Percentiles rank a stretch among this genome's conserved stretches.
phyloP scores from a whole-genome alignment of 2,797 vertebrate species.

The Meda fulgida region DNA sequence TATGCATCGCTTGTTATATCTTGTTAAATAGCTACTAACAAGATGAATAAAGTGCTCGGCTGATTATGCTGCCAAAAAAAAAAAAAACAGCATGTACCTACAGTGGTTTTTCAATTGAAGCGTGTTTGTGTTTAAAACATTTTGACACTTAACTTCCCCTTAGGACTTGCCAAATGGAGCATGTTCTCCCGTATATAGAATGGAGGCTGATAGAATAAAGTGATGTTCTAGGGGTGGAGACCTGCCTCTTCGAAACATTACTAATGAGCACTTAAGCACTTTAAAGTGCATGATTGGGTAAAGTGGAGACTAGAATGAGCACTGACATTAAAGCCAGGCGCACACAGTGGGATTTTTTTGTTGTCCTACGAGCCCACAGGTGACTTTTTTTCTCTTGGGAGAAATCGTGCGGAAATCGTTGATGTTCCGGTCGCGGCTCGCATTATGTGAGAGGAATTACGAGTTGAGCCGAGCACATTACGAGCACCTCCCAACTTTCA shows the following conservation, averaged over 20 bases:
- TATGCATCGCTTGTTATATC: slow-evolving; percentile 11
- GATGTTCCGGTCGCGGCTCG: too few species aligned
- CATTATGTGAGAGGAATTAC: too few species aligned
- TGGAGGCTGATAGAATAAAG: slow-evolving; percentile 32
- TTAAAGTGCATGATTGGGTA: slow-evolving; percentile 26
- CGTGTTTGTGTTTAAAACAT: slow-evolving; percentile 28
- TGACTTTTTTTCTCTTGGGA: too few species aligned
- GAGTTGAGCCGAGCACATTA: too few species aligned
- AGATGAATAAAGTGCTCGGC: slow-evolving; percentile 4
- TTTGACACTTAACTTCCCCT: slow-evolving; percentile 29
- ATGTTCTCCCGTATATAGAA: background rate
- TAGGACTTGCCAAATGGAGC: slow-evolving; percentile 17
- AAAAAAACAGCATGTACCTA: background rate
- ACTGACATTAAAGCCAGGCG: background rate
- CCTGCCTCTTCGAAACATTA: slow-evolving; percentile 25
- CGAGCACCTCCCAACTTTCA: too few species aligned
- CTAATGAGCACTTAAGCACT: slow-evolving; percentile 29
- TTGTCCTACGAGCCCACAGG: too few species aligned
- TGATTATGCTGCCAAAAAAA: background rate
- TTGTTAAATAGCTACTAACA: slow-evolving; percentile 20
- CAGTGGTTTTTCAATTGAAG: slow-evolving; percentile 14
- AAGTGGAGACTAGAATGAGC: slow-evolving; percentile 11
- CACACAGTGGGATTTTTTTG: too few species aligned
- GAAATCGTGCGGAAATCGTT: too few species aligned
- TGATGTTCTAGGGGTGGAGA: slow-evolving; percentile 11